Base-by-base conservation (phyloP, 2,888 invertebrate species). In the Eupithecia vulgata region DNA sequence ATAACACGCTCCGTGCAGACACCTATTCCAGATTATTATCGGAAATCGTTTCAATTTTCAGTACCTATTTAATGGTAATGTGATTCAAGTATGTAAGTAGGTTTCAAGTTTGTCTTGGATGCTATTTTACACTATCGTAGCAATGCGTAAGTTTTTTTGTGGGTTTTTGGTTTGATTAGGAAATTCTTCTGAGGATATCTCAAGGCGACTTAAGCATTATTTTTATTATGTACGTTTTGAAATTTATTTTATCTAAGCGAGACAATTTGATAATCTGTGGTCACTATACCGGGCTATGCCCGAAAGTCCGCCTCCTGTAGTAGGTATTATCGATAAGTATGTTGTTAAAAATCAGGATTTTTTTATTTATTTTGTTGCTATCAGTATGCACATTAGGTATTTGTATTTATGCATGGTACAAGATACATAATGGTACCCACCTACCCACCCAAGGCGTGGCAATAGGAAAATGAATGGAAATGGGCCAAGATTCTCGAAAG, bases 1-100 rank as follows among this genome's bases (percentile, higher is more conserved):
- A 81, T 78, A 78, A 83, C 81, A 82, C 80, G 80, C 80, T 30
- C 69, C 3, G 72, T 72, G 48, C 68, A 66, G 68, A 68, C 68
- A 12, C 21, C 0, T 48, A 52, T 52, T 21, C 48, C 21, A 52
- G 21, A 52, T 21, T 52, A 52, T 3, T 10, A 10, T 10, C 10
- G 21, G 10, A 21, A 10, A 52, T 8, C 48, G n/a, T 21, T 21
- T 10, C 4, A 21, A 21, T 52, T 21, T 21, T 45, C 45, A 17
- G 42, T 45, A n/a, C n/a, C n/a, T n/a, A 8, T 15, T 15, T 15
- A 42, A 15, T 15, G 8, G 17, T 17, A 45, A 45, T 45, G n/a
- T n/a, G n/a, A 15, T 15, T 42, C 5, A 15, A n/a, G 7, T n/a
- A 42, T 40, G 1, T 40, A 42, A 42, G 42, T 42, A 42, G n/a